A percentile compares a stretch with the other conserved stretches of the same genome.
Evolutionary conservation across 2,113 vertebrate genomes (phyloP).

Genomic region (Xiphophorus maculatus): DNA sequence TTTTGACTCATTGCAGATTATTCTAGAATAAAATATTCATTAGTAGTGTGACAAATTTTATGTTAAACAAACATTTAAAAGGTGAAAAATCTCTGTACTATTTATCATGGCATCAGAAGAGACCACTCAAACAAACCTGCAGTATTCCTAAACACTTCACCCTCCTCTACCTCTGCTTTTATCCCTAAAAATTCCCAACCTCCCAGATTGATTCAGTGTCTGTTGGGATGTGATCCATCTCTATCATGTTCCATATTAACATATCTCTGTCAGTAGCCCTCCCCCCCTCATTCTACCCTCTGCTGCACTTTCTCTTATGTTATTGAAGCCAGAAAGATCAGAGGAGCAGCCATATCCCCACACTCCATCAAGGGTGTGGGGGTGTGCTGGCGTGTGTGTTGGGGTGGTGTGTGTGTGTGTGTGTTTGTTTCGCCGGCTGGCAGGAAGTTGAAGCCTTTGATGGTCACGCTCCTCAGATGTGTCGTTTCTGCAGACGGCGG

Average conservation of each 20-base stretch:
- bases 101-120: neutral
- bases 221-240: conserved; percentile 45
- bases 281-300: neutral
- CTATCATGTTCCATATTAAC: conserved; percentile 51
- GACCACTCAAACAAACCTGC: conserved; percentile 8
- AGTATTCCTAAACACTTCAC: neutral
- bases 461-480: conserved; percentile 75
- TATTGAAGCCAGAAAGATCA: conserved; percentile 70
- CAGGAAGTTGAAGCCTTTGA: conserved; percentile 71
- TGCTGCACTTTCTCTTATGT: conserved; percentile 56
- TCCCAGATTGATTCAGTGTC: conserved; percentile 9
- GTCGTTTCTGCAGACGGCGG: conserved; percentile 56
- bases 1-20: neutral
- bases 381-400: conserved; percentile 23
- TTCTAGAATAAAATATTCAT: neutral
- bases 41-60: neutral
- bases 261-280: conserved; percentile 56
- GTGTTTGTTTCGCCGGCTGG: conserved; percentile 30
- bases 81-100: too few relatives aligned
- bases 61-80: neutral
- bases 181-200: conserved; percentile 15
- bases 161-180: neutral
- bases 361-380: conserved; percentile 54
- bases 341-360: conserved; percentile 66
- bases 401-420: conserved; percentile 26